Evolutionary conservation across 2,888 invertebrate genomes (phyloP).

Genomic region (Deilephila porcellus): DNA sequence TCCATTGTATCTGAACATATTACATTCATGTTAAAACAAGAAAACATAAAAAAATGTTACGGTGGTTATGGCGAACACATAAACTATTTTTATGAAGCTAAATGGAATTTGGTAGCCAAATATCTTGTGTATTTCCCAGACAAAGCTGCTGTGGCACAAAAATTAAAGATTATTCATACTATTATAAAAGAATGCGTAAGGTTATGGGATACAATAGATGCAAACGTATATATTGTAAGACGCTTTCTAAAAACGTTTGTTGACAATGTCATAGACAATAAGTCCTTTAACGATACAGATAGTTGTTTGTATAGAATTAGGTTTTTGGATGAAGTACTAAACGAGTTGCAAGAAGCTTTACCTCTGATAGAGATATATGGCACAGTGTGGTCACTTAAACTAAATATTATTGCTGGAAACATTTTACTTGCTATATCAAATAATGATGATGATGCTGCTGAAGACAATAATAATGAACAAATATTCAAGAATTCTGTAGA

Average conservation of each 20-base stretch:
- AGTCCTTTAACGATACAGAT: neutral
- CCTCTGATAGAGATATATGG: conserved; percentile 47
- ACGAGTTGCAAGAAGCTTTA: conserved; percentile 39
- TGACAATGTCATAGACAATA: conserved; percentile 38
- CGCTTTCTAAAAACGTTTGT: conserved; percentile 42
- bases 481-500: conserved; percentile 34
- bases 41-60: conserved; percentile 34
- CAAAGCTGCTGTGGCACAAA: conserved; percentile 37
- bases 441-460: neutral
- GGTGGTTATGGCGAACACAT: conserved; percentile 31
- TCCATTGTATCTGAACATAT: conserved; percentile 53
- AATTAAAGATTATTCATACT: conserved; percentile 37
- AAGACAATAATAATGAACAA: neutral
- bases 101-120: conserved; percentile 50
- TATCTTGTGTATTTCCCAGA: conserved; percentile 41
- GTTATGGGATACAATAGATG: conserved; percentile 41
- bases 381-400: conserved; percentile 48
- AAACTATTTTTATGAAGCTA: conserved; percentile 41
- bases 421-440: conserved; percentile 1
- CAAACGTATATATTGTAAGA: conserved; percentile 38
- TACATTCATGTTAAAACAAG: conserved; percentile 41
- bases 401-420: conserved; percentile 44
- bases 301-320: conserved; percentile 35
- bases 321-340: conserved; percentile 46
- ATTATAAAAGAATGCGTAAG: conserved; percentile 45